These are phyloP conservation scores for Suricata suricatta DNA, from an alignment of 2,113 vertebrate genomes.

Conservation along the genomic window DNA sequence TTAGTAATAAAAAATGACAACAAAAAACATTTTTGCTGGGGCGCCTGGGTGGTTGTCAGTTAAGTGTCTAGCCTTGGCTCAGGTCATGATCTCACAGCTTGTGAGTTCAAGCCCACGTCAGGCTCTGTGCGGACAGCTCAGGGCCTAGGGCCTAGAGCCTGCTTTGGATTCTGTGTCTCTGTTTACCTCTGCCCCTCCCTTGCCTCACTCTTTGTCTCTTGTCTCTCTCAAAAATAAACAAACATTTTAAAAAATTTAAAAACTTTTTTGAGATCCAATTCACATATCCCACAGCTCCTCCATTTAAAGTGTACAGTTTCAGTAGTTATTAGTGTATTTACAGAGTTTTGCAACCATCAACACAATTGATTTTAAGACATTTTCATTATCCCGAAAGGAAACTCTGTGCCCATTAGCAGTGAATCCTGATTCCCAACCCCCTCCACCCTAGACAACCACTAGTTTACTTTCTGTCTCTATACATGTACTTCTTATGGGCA, in stretches of 20 bases:
- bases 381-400: not conserved
- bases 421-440: not conserved
- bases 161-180: too few relatives aligned
- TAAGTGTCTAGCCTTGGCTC: too few relatives aligned
- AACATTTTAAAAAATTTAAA: not conserved
- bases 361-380: not conserved
- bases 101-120: too few relatives aligned
- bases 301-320: not conserved
- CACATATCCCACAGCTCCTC: not conserved
- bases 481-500: not conserved
- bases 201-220: too few relatives aligned
- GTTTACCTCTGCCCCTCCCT: too few relatives aligned
- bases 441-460: not conserved
- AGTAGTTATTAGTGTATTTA: not conserved
- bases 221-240: too few relatives aligned
- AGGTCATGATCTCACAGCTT: too few relatives aligned
- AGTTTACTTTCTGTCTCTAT: not conserved
- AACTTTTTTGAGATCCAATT: not conserved
- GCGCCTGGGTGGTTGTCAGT: too few relatives aligned
- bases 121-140: too few relatives aligned
- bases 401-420: not conserved
- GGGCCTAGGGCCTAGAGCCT: too few relatives aligned
- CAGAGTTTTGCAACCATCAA: not conserved
- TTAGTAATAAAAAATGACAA: too few relatives aligned
- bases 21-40: too few relatives aligned